phyloP scores from a whole-genome alignment of 2,888 invertebrate genomes.

The Teleogryllus oceanicus region DNA sequence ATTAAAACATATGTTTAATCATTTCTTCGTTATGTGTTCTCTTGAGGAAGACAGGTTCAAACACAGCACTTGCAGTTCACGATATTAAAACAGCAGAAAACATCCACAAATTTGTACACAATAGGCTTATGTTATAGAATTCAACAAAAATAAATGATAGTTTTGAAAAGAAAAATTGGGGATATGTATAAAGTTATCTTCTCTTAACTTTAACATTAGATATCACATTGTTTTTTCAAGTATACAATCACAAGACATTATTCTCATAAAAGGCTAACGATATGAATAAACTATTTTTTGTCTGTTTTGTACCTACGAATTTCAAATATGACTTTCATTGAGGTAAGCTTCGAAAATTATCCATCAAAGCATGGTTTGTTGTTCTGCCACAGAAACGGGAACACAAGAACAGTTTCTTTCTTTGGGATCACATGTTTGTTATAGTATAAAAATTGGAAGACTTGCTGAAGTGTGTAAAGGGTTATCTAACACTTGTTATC shows the following conservation, averaged over 20 bases:
- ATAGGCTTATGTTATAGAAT: constrained; percentile 9
- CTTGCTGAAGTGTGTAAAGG: background rate
- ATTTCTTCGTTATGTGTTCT: background rate
- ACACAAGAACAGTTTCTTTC: background rate
- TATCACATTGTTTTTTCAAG: constrained; percentile 27
- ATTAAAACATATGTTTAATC: constrained; percentile 10
- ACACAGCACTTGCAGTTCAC: constrained; percentile 30
- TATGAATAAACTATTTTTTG: constrained; percentile 18
- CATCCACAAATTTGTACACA: constrained; percentile 18
- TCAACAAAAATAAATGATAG: background rate
- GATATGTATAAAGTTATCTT: constrained; percentile 25
- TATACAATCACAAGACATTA: constrained; percentile 30
- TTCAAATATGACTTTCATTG: constrained; percentile 3
- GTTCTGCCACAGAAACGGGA: constrained; percentile 18
- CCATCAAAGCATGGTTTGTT: constrained; percentile 9
- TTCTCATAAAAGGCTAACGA: constrained; percentile 18
- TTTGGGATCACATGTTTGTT: constrained; percentile 1
- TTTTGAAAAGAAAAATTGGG: constrained; percentile 22
- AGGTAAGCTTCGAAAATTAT: constrained; percentile 18
- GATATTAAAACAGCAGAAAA: constrained; percentile 9
- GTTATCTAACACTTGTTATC: background rate
- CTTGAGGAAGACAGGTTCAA: constrained; percentile 30
- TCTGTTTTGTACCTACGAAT: constrained; percentile 18
- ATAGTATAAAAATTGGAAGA: constrained; percentile 9
- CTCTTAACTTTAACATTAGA: constrained; percentile 23